Percentiles rank a stretch among this genome's conserved stretches.
These are phyloP conservation scores for Tinea semifulvella DNA, from an alignment of 2,888 invertebrate species.

Conservation along the genomic window DNA sequence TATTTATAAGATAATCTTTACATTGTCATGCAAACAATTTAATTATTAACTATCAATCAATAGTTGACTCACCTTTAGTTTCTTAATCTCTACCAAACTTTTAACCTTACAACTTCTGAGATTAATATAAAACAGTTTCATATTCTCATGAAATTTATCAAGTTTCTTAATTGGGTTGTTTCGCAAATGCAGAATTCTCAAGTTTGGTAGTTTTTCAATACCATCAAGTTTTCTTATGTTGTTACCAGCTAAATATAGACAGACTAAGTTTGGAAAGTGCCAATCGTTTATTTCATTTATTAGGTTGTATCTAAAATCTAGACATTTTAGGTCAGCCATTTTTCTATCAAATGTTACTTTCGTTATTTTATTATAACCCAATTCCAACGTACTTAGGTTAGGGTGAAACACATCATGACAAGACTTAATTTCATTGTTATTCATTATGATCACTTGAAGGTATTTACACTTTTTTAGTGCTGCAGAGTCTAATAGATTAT, in stretches of 20 bases:
- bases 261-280: slow-evolving; percentile 67
- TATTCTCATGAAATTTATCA: slow-evolving; percentile 52
- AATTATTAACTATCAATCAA: too few species aligned
- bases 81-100: slow-evolving; percentile 60
- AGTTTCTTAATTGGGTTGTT: slow-evolving; percentile 69
- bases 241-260: slow-evolving; percentile 80
- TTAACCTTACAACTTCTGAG: slow-evolving; percentile 62
- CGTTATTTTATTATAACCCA: slow-evolving; percentile 55
- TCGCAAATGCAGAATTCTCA: slow-evolving; percentile 77
- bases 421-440: slow-evolving; percentile 57
- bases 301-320: slow-evolving; percentile 64
- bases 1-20: not conserved
- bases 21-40: not conserved
- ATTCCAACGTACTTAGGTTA: slow-evolving; percentile 62
- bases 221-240: slow-evolving; percentile 70
- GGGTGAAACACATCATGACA: slow-evolving; percentile 63
- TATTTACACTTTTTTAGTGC: slow-evolving; percentile 60
- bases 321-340: slow-evolving; percentile 50
- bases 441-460: slow-evolving; percentile 68
- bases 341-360: slow-evolving; percentile 31
- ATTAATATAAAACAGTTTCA: slow-evolving; percentile 65
- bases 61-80: slow-evolving; percentile 51
- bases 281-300: slow-evolving; percentile 48
- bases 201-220: slow-evolving; percentile 63
- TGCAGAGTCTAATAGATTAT: slow-evolving; percentile 56